Evolutionary conservation across 2,113 vertebrate genomes (phyloP), one percentile per base, ranked within the genome.

Genomic region (Etheostoma spectabile): DNA sequence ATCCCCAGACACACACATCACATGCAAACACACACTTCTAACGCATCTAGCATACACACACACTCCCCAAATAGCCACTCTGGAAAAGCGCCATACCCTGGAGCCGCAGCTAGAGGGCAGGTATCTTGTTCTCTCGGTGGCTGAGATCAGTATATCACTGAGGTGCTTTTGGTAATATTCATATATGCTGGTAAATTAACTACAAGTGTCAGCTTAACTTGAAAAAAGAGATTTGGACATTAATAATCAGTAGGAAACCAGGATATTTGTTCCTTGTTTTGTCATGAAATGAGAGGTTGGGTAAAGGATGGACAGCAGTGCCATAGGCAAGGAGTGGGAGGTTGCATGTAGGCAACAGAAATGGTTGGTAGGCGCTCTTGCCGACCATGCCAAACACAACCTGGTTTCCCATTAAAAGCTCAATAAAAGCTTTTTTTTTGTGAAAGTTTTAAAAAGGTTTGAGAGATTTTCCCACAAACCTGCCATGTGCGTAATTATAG

Each of bases 121-220:
- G 87, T 86, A 74, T 89, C 73, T 83, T 48, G 68, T 30, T 76
- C 83, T 86, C 80, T 51, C 42, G 49, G 86, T 88, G 85, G 80
- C 73, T 82, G 69, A 91, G 61, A 78, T 86, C 89, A 85, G 77
- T 88, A 84, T 82, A 84, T 88, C 79, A 78, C 84, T 90, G 85
- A 90, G 89, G 90, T 92, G 91, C 91, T 93, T 48, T 92, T 83
- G 90, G 82, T 89, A 82, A 86, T 80, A 84, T 89, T 91, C 86
- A 85, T 46, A 78, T 81, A 84, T 92, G 83, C 84, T 92, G 89
- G 86, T 89, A 46, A 91, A 90, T 82, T 85, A 84, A 84, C 76
- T 83, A 73, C 80, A 80, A 80, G 73, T 77, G 73, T 86, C 61
- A 84, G 51, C 74, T 88, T 83, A 75, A 90, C 68, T 87, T 84